Percentiles rank a stretch among this genome's conserved stretches.
These are phyloP conservation scores for Valencia hispanica DNA, from an alignment of 2,797 vertebrate species.

Conservation along the genomic window DNA sequence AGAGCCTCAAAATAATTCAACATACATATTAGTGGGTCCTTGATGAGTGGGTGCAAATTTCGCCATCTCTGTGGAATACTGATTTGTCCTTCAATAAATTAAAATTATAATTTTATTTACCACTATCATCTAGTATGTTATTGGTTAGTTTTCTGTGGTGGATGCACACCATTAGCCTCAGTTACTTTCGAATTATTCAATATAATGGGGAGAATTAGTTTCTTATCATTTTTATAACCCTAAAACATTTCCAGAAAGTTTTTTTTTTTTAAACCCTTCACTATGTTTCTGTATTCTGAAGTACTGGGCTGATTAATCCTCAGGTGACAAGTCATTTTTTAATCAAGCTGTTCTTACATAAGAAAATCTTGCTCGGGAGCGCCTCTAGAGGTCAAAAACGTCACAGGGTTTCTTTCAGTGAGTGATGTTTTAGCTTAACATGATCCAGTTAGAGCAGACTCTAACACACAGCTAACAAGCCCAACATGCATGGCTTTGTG, in stretches of 20 bases:
- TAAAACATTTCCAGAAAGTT: neutral
- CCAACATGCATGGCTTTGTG: constrained; percentile 56
- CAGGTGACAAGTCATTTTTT: neutral
- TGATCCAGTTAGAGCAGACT: neutral
- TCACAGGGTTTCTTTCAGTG: constrained; percentile 16
- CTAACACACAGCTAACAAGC: constrained; percentile 20
- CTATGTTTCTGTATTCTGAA: no score
- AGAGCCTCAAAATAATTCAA: neutral
- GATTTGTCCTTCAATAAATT: neutral
- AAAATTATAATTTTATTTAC: no score
- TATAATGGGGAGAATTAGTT: neutral
- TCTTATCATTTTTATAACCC: neutral
- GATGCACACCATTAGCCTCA: neutral
- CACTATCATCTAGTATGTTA: neutral
- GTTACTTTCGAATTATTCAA: neutral
- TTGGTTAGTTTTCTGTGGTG: neutral
- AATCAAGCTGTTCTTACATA: neutral
- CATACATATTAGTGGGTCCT: neutral
- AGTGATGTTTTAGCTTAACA: neutral
- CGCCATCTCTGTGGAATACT: neutral
- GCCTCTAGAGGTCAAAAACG: constrained; percentile 18
- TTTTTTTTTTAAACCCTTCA: neutral
- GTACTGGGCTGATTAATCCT: neutral
- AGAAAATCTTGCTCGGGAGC: constrained; percentile 1
- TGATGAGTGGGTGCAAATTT: neutral